phyloP scores from a whole-genome alignment of 2,113 vertebrate genomes.

The Rhinopomastus cyanomelas region DNA sequence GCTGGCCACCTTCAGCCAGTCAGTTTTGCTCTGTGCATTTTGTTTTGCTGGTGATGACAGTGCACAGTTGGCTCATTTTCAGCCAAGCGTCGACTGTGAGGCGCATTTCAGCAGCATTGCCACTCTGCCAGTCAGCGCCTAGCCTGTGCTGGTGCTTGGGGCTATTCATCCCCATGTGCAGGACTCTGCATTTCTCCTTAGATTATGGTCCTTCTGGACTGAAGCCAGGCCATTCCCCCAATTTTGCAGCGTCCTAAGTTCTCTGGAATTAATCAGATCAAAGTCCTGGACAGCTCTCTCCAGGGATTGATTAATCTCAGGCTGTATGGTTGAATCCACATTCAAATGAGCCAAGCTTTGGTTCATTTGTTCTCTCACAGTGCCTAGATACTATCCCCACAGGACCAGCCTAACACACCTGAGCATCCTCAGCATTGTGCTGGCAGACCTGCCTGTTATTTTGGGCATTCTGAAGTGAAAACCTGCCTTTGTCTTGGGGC shows the following conservation, averaged over 20 bases:
- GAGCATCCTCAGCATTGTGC: background rate
- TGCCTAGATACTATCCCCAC: background rate
- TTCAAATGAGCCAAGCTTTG: too few species aligned
- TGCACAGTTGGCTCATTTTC: background rate
- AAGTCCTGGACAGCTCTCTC: background rate
- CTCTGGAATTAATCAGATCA: background rate
- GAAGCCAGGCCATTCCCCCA: background rate
- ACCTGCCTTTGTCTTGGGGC: background rate
- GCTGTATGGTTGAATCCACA: background rate
- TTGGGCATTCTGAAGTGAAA: background rate
- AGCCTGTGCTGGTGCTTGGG: background rate
- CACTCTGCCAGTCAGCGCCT: background rate
- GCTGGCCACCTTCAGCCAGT: background rate
- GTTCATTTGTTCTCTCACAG: background rate
- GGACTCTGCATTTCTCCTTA: background rate
- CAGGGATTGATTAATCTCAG: background rate
- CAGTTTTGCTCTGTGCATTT: background rate
- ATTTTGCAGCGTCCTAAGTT: background rate
- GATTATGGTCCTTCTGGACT: background rate
- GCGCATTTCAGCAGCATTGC: background rate
- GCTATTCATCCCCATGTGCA: too few species aligned
- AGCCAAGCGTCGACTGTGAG: background rate
- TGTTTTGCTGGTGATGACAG: background rate
- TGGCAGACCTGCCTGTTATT: background rate
- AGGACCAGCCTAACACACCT: background rate